Evolutionary conservation across 92 coral and sea anemone genomes (phyloP).

Genomic region (Phymanthus crucifer): DNA sequence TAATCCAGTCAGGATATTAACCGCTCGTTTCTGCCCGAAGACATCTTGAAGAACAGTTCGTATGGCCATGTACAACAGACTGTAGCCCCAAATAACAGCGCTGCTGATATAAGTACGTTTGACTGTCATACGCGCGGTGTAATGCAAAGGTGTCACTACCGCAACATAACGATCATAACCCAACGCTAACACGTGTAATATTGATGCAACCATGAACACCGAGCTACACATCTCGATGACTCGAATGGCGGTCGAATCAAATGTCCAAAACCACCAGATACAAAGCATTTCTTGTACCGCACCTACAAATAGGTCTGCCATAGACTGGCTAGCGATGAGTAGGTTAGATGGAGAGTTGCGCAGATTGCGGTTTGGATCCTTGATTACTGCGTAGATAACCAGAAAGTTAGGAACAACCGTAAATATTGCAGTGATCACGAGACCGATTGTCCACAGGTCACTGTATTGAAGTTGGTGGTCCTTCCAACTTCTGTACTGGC

Average conservation of each 20-base stretch:
- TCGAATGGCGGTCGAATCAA: conserved; percentile 29
- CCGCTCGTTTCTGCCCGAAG: conserved; percentile 26
- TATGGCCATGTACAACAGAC: conserved; percentile 56
- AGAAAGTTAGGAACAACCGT: conserved; percentile 51
- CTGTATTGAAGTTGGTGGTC: conserved; percentile 20
- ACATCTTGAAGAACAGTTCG: conserved; percentile 46
- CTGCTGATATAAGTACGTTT: conserved; percentile 28
- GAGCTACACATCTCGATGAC: conserved; percentile 62
- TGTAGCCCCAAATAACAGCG: conserved; percentile 53
- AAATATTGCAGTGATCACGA: conserved; percentile 29
- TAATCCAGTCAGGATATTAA: conserved; percentile 62
- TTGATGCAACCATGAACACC: conserved; percentile 63
- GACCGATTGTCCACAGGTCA: conserved; percentile 25
- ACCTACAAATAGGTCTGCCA: conserved; percentile 77
- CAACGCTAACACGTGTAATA: conserved; percentile 60
- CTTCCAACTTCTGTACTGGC: conserved; percentile 24
- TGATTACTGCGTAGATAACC: conserved; percentile 63
- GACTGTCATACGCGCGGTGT: conserved; percentile 47
- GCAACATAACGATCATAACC: conserved; percentile 73
- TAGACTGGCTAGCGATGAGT: conserved; percentile 69
- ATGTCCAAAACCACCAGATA: conserved; percentile 74
- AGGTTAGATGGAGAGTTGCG: conserved; percentile 60
- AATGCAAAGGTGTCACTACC: conserved; percentile 57
- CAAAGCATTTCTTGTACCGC: conserved; percentile 57
- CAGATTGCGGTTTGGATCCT: conserved; percentile 67